Conservation (phyloP, 2,888 invertebrate genomes). For the Lithophane leautieri region DNA sequence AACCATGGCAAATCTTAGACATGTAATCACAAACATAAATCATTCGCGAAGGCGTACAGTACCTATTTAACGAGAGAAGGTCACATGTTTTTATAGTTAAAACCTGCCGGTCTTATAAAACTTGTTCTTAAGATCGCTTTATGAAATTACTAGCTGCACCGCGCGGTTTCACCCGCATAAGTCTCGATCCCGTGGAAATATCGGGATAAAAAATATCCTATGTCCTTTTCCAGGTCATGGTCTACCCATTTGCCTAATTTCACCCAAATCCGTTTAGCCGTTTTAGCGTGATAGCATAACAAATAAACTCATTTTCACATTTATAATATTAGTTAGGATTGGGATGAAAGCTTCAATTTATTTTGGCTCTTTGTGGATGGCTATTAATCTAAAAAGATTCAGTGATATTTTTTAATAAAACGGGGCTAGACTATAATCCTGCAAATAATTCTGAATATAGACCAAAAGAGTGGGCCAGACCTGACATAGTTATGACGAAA, state of each 20-base stretch:
- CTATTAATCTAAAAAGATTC: slow-evolving; percentile 8
- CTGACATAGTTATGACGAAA: slow-evolving; percentile 21
- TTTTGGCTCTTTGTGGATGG: neutral
- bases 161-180: no score
- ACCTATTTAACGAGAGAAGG: neutral
- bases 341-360: neutral
- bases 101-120: neutral
- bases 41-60: neutral
- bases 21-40: neutral
- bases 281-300: no score
- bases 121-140: neutral
- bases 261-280: no score
- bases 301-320: no score
- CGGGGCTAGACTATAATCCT: slow-evolving; percentile 3
- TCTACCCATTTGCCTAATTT: no score
- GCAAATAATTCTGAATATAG: neutral
- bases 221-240: no score
- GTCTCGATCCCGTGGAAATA: no score
- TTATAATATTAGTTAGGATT: no score
- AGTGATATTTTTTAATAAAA: slow-evolving; percentile 17
- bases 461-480: neutral
- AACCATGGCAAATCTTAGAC: neutral
- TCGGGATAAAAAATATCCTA: no score
- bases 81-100: neutral
- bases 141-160: neutral